Evolutionary conservation across 2,797 vertebrate species (phyloP).

Genomic region (Nannoperca obscura): DNA sequence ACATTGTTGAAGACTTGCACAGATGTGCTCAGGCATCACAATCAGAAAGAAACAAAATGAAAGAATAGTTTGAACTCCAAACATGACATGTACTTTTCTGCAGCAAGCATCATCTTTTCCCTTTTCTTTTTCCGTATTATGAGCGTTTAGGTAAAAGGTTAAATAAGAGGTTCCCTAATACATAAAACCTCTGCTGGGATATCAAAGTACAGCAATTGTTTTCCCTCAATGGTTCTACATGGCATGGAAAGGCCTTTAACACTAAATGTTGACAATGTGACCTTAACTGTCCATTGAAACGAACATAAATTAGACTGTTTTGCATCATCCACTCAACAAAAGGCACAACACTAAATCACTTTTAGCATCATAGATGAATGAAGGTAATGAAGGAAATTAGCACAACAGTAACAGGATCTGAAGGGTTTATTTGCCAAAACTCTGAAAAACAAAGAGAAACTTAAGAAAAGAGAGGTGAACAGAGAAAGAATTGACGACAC

Average conservation of each 20-base stretch:
- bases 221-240: not conserved
- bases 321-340: not conserved
- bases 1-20: not conserved
- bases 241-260: not conserved
- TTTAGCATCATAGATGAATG: not conserved
- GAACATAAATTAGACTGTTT: not conserved
- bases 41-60: not conserved
- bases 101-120: not conserved
- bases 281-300: not conserved
- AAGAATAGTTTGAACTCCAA: not conserved
- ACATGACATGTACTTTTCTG: conserved; percentile 5
- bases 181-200: not conserved
- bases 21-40: not conserved
- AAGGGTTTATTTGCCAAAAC: not conserved
- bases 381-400: not conserved
- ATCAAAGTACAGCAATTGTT: not conserved
- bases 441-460: conserved; percentile 16
- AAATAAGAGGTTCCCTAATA: not conserved
- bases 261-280: too few relatives aligned
- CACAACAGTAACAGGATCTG: not conserved
- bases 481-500: not conserved
- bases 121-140: too few relatives aligned
- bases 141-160: not conserved
- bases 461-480: not conserved
- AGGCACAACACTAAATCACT: not conserved